Base-by-base conservation (phyloP, 2,113 vertebrate species). In the Charadrius vociferus region DNA sequence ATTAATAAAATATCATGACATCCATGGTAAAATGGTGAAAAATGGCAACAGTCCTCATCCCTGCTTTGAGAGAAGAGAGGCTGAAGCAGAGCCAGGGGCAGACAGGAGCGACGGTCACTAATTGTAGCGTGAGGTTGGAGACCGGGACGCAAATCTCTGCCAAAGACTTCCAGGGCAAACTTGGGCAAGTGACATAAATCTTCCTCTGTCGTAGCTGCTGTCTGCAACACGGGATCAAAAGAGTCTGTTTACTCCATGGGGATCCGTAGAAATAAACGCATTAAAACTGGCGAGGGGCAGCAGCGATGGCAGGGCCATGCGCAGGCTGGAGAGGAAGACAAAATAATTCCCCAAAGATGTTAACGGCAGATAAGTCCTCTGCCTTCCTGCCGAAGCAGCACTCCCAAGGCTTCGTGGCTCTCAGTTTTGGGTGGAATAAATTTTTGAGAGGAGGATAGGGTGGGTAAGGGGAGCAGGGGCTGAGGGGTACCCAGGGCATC, bases 301-400 rank as follows among this genome's bases (percentile, higher is more conserved):
- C 70, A 62, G 66, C 0, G 1, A 66, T 37, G 72, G 74, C 84
- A 56, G 53, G 32, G 73, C 39, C 67, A 3, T 24, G 55, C 2
- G 6, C 68, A 34, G 36, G 24, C 82, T 86, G 71, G 65, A 92
- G 56, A 91, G 45, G 56, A 65, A 59, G 72, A 77, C 91, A 83
- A 94, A 63, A 10, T 19, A 43, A 79, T 65, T 71, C 87, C 56
- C 61, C 23, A 9, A 55, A 90, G 72, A 66, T 30, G 22, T 53
- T 34, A 86, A 41, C 0, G 0, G n/a, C 59, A 74, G 80, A 92
- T 43, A 88, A 95, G 91, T 67, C 63, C 86, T 82, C 66, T 61
- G 78, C 63, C 36, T 53, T 68, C 66, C 66, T 0, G 0, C 43
- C 0, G 1, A 56, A 52, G 56, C 66, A 90, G 19, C 12, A 0